phyloP scores from a whole-genome alignment of 2,113 vertebrate species.

The Alethe castanea region DNA sequence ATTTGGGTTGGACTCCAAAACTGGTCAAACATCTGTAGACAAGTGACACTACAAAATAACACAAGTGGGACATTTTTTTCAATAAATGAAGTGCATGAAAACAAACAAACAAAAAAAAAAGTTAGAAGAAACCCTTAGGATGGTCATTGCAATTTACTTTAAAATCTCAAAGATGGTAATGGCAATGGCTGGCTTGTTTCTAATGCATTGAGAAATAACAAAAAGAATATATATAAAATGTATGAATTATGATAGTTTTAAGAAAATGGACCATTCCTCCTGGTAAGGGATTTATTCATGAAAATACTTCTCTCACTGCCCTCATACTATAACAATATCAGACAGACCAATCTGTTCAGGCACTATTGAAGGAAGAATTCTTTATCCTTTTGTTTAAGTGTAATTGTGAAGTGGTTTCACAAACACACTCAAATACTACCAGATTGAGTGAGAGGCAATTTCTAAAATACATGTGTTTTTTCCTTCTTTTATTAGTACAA shows the following conservation, averaged over 20 bases:
- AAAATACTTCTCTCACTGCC: constrained; percentile 24
- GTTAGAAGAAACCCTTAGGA: neutral
- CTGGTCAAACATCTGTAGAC: neutral
- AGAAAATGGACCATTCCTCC: constrained; percentile 40
- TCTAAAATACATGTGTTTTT: neutral
- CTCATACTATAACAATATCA: constrained; percentile 14
- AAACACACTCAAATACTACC: constrained; percentile 36
- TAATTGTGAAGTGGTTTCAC: constrained; percentile 52
- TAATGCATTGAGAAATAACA: neutral
- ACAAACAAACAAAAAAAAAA: neutral
- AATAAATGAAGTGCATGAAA: neutral
- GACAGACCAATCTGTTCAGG: constrained; percentile 47
- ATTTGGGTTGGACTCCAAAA: neutral
- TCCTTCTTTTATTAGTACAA: neutral
- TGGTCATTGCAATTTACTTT: neutral
- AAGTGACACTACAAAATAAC: neutral
- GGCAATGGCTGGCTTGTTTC: neutral
- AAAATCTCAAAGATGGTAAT: neutral
- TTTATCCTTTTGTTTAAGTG: neutral
- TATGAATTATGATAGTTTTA: neutral
- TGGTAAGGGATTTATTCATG: constrained; percentile 29
- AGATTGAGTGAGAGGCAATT: constrained; percentile 15
- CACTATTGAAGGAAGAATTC: constrained; percentile 48
- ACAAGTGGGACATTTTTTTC: neutral
- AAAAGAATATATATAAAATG: neutral